Evolutionary conservation across 2,797 vertebrate genomes (phyloP).

Genomic region (Falco concolor): DNA sequence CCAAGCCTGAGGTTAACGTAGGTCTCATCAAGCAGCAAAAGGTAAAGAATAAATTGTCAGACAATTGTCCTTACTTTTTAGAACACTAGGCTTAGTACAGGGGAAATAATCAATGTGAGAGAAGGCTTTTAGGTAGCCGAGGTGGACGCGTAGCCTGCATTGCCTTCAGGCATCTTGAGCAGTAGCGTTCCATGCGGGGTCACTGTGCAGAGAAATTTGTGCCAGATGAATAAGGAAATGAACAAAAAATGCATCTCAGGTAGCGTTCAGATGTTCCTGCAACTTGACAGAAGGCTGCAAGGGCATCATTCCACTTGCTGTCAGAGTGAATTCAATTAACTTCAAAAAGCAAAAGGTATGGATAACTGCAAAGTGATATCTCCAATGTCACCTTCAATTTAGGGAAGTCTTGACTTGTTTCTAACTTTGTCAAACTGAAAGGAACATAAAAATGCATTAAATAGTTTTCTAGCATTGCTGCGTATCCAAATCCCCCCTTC

Average conservation of each 20-base stretch:
- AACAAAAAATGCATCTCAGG: not conserved
- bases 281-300: not conserved
- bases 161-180: not conserved
- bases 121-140: not conserved
- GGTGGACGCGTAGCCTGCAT: not conserved
- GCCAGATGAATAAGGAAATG: not conserved
- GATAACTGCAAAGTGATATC: not conserved
- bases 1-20: not conserved
- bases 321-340: not conserved
- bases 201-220: not conserved
- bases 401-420: not conserved
- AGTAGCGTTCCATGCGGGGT: not conserved
- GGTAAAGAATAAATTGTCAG: not conserved
- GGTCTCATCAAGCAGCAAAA: not conserved
- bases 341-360: not conserved
- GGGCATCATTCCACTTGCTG: not conserved
- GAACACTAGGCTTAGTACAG: not conserved
- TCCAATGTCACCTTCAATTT: conserved; percentile 24
- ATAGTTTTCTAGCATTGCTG: not conserved
- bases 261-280: not conserved
- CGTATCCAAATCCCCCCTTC: not conserved
- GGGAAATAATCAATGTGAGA: not conserved
- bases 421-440: not conserved
- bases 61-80: not conserved
- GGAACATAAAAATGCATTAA: not conserved